phyloP scores from a whole-genome alignment of 1,140 invertebrate genomes.

The Dendrolimus punctatus region DNA sequence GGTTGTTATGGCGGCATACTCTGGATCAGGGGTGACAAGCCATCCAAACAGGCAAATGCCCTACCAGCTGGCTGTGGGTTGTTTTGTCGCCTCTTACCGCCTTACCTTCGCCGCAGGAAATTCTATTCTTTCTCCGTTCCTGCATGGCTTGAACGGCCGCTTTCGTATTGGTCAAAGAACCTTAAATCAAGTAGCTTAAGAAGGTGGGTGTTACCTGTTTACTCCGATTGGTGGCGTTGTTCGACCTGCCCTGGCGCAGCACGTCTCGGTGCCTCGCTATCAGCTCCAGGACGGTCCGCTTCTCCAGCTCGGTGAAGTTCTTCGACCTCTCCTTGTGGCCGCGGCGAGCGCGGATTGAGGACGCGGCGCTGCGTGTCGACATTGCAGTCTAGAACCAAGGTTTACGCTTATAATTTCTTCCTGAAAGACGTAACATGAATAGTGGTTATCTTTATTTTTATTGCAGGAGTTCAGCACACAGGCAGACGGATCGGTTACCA shows the following conservation, averaged over 20 bases:
- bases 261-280: conserved; percentile 65
- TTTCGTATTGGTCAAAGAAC: background rate
- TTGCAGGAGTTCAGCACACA: too few relatives aligned
- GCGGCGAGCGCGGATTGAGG: conserved; percentile 50
- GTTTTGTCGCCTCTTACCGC: too few relatives aligned
- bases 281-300: conserved; percentile 64
- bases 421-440: too few relatives aligned
- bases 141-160: too few relatives aligned
- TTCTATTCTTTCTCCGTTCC: too few relatives aligned
- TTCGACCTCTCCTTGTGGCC: conserved; percentile 68
- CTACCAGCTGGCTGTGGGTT: too few relatives aligned
- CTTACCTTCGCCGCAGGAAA: too few relatives aligned
- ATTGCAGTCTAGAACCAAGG: conserved; percentile 44
- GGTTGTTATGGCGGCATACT: too few relatives aligned
- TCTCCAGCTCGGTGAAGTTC: conserved; percentile 69
- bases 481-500: too few relatives aligned
- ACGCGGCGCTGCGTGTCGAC: conserved; percentile 53
- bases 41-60: too few relatives aligned
- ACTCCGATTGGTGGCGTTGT: conserved; percentile 68
- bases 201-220: conserved; percentile 44
- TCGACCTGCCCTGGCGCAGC: conserved; percentile 63
- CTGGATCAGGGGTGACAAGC: too few relatives aligned
- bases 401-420: background rate
- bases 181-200: background rate
- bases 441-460: too few relatives aligned